Evolutionary conservation across 2,888 invertebrate genomes (phyloP).

Genomic region (Oscheius sp.): DNA sequence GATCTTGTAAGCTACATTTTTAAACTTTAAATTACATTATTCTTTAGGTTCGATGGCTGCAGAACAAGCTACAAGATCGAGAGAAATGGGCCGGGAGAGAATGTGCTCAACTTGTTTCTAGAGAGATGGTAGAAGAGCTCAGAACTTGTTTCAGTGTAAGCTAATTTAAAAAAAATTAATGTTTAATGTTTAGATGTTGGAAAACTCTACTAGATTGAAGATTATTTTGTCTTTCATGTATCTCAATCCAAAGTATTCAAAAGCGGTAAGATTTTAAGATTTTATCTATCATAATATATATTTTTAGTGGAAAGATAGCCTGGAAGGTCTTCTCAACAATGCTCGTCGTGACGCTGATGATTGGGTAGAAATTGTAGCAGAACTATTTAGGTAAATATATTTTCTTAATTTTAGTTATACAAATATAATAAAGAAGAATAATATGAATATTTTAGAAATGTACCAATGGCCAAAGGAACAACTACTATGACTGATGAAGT

Average conservation of each 20-base stretch:
- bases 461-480: constrained; percentile 16
- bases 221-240: constrained; percentile 51
- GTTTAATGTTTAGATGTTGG: constrained; percentile 32
- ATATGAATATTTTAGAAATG: constrained; percentile 7
- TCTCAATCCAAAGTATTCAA: constrained; percentile 42
- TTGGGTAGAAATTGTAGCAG: constrained; percentile 56
- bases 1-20: constrained; percentile 5
- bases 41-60: constrained; percentile 46
- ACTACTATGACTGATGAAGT: background rate
- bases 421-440: no score
- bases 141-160: constrained; percentile 53
- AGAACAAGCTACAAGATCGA: constrained; percentile 50
- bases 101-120: constrained; percentile 46
- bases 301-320: constrained; percentile 51
- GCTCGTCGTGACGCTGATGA: constrained; percentile 57
- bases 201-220: constrained; percentile 51
- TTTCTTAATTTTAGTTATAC: background rate
- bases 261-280: background rate
- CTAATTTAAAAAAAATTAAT: background rate
- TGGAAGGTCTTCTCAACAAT: constrained; percentile 41
- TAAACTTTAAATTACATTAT: background rate
- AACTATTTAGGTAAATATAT: constrained; percentile 39
- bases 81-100: constrained; percentile 50
- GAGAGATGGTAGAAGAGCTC: constrained; percentile 54
- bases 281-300: background rate